phyloP scores from a whole-genome alignment of 2,797 vertebrate genomes.

The Bovichtus variegatus region DNA sequence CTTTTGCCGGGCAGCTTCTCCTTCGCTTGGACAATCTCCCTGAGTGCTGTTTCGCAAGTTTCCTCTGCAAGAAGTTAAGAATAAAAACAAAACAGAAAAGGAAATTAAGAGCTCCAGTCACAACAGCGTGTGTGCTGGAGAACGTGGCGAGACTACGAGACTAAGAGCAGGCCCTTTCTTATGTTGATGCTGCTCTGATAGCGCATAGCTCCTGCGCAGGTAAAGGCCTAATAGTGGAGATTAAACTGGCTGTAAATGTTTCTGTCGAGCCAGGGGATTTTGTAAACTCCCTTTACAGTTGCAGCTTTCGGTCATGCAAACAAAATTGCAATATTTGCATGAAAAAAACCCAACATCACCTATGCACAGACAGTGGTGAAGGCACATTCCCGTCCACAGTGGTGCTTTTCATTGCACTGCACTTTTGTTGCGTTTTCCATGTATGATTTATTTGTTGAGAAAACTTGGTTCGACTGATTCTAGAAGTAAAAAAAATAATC shows the following conservation, averaged over 20 bases:
- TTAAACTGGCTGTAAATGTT: constrained; percentile 2
- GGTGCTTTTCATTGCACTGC: constrained; percentile 7
- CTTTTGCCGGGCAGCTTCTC: constrained; percentile 40
- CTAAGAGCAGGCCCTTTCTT: constrained; percentile 34
- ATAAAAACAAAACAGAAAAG: constrained; percentile 28
- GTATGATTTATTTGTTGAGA: not conserved
- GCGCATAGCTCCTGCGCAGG: constrained; percentile 4
- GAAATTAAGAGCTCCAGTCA: constrained; percentile 14
- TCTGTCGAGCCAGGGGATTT: not conserved
- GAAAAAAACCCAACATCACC: not conserved
- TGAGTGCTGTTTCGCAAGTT: constrained; percentile 33
- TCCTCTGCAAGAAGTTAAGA: constrained; percentile 20
- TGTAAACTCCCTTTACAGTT: not conserved
- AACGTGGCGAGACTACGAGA: constrained; percentile 16
- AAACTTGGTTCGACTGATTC: not conserved
- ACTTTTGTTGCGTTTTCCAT: not conserved
- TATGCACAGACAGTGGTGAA: not conserved
- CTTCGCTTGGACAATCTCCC: constrained; percentile 64
- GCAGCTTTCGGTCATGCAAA: not conserved
- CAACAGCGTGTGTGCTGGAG: constrained; percentile 7
- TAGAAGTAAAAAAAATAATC: not conserved
- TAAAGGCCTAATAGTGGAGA: constrained; percentile 13
- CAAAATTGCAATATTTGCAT: not conserved
- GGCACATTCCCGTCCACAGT: not conserved
- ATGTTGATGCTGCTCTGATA: constrained; percentile 24